phyloP scores from a whole-genome alignment of 2,797 vertebrate species.

The Falco cherrug region DNA sequence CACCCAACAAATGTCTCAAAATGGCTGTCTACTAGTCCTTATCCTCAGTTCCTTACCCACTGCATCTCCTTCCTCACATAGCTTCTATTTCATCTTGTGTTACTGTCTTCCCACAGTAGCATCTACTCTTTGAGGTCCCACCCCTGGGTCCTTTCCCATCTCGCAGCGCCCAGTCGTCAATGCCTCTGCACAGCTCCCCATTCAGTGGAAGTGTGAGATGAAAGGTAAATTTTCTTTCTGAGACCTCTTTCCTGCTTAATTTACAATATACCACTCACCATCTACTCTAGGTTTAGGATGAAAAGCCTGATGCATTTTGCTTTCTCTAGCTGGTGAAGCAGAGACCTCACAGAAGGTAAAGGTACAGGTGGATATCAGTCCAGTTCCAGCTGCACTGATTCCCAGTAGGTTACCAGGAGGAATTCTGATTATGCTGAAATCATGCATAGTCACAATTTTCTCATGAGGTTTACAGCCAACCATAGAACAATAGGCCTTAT shows the following conservation, averaged over 20 bases:
- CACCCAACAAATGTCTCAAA: background rate
- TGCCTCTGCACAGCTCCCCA: background rate
- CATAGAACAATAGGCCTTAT: background rate
- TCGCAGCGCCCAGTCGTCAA: fast-evolving
- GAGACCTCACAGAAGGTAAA: background rate
- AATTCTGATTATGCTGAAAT: background rate
- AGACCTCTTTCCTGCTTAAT: background rate
- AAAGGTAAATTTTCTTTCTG: background rate
- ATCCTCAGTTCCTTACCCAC: background rate
- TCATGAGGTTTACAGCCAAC: background rate
- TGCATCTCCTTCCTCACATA: background rate
- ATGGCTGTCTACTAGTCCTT: background rate
- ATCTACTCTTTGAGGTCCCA: background rate
- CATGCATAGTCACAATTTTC: background rate
- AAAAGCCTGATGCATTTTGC: background rate
- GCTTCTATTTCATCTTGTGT: background rate
- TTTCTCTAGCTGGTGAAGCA: background rate
- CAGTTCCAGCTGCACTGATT: background rate
- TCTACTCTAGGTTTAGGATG: background rate
- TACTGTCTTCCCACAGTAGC: background rate
- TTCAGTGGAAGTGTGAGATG: background rate
- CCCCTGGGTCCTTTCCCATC: background rate
- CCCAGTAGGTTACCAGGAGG: background rate
- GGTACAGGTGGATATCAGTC: background rate
- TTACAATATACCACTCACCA: background rate